Evolutionary conservation across 2,113 vertebrate genomes (phyloP).

Genomic region (Triplophysa siluroides): DNA sequence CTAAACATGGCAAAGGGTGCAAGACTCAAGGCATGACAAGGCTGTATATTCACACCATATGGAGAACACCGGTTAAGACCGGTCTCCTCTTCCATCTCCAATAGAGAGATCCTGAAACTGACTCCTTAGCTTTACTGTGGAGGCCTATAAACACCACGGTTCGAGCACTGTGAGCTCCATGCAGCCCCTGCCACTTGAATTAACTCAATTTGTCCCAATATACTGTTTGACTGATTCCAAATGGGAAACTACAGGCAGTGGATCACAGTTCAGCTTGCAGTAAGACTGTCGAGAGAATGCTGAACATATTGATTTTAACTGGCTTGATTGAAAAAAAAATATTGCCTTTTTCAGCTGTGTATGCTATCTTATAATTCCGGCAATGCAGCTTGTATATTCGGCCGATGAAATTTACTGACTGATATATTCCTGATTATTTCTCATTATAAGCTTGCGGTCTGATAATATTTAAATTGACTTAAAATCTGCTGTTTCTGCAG

Average conservation of each 20-base stretch:
- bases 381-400: conserved; percentile 1
- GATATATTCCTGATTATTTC: conserved; percentile 38
- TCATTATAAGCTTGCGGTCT: conserved; percentile 19
- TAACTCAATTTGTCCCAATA: conserved; percentile 46
- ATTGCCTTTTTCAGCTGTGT: neutral
- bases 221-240: conserved; percentile 30
- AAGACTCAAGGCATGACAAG: conserved; percentile 42
- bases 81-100: conserved; percentile 41
- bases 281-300: neutral
- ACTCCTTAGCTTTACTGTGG: conserved; percentile 34
- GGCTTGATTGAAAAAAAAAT: too few species aligned
- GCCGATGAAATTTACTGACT: conserved; percentile 15
- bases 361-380: neutral
- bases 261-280: conserved; percentile 18
- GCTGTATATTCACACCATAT: conserved; percentile 55
- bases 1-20: conserved; percentile 49
- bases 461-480: conserved; percentile 40
- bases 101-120: conserved; percentile 11
- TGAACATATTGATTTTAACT: neutral
- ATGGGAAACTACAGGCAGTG: conserved; percentile 43
- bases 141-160: conserved; percentile 40
- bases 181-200: conserved; percentile 31
- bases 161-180: conserved; percentile 18
- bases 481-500: conserved; percentile 31
- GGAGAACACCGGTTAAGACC: conserved; percentile 25